Percentiles rank a stretch among this genome's conserved stretches.
phyloP scores from a whole-genome alignment of 1,140 invertebrate genomes.

The Leptestheria dahalacensis region DNA sequence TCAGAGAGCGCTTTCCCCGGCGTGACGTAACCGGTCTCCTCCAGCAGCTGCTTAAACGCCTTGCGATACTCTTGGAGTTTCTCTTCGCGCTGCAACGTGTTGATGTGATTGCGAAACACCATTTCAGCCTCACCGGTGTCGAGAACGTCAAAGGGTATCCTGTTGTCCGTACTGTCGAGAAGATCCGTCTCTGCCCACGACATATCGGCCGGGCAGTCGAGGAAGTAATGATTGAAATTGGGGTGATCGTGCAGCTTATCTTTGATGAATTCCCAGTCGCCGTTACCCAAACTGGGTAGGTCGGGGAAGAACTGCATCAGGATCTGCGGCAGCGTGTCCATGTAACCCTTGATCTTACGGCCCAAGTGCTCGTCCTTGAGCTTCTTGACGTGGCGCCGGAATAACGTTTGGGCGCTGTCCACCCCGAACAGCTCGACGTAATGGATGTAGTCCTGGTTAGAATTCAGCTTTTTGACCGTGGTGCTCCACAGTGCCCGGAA shows the following conservation, averaged over 20 bases:
- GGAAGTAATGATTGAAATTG: slow-evolving; percentile 81
- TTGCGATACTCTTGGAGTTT: slow-evolving; percentile 34
- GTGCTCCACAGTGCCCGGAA: slow-evolving; percentile 73
- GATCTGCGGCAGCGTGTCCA: slow-evolving; percentile 62
- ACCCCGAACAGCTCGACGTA: slow-evolving; percentile 82
- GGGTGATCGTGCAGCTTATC: slow-evolving; percentile 68
- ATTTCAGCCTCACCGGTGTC: slow-evolving; percentile 79
- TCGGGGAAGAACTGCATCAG: slow-evolving; percentile 70
- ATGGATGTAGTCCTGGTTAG: slow-evolving; percentile 74
- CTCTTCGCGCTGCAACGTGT: slow-evolving; percentile 75
- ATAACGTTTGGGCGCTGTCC: slow-evolving; percentile 63
- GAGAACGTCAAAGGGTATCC: slow-evolving; percentile 81
- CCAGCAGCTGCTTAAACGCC: slow-evolving; percentile 82
- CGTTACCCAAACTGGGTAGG: slow-evolving; percentile 52
- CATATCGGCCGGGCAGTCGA: slow-evolving; percentile 58
- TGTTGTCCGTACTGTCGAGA: slow-evolving; percentile 44
- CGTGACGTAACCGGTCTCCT: slow-evolving; percentile 80
- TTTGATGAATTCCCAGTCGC: slow-evolving; percentile 71
- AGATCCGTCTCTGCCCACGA: slow-evolving; percentile 65
- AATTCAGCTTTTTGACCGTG: slow-evolving; percentile 67
- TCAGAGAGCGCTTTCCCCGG: slow-evolving; percentile 84
- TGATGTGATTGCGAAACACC: slow-evolving; percentile 79
- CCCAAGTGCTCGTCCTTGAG: slow-evolving; percentile 71
- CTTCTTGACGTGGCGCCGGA: slow-evolving; percentile 65
- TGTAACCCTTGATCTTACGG: slow-evolving; percentile 60